phyloP scores from a whole-genome alignment of 1,140 invertebrate species.

The Atta texana region DNA sequence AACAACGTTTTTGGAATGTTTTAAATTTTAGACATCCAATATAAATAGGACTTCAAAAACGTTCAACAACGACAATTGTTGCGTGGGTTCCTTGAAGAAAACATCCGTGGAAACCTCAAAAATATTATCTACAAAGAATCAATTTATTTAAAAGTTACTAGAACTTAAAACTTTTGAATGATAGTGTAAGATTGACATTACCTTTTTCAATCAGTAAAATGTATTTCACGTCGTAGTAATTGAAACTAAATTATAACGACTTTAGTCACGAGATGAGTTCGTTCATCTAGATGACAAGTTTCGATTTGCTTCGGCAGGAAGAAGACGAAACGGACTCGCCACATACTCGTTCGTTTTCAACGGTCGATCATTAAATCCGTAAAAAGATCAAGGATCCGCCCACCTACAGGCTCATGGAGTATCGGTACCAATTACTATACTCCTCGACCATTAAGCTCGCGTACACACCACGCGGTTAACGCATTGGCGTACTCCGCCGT shows the following conservation, averaged over 20 bases:
- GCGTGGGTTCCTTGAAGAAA: no score
- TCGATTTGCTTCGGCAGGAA: slow-evolving; percentile 45
- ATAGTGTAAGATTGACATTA: neutral
- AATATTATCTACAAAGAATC: no score
- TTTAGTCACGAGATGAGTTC: slow-evolving; percentile 18
- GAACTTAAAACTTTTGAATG: no score
- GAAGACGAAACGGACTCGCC: slow-evolving; percentile 28
- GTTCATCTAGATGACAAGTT: slow-evolving; percentile 48
- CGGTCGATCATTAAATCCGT: slow-evolving; percentile 70
- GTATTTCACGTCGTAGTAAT: neutral
- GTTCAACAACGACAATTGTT: no score
- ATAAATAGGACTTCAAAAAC: no score
- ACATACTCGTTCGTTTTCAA: slow-evolving; percentile 67
- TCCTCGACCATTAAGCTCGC: slow-evolving; percentile 63
- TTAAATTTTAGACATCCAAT: no score
- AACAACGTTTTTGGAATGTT: no score
- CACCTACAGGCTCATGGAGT: slow-evolving; percentile 60
- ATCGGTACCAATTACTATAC: slow-evolving; percentile 70
- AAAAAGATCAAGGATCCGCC: slow-evolving; percentile 66
- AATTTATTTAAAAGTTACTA: no score
- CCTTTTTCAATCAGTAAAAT: neutral
- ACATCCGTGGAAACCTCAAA: no score
- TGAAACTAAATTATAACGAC: neutral
- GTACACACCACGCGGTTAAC: slow-evolving; percentile 38
- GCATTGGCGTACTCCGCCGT: slow-evolving; percentile 59